Percentiles rank a stretch among this genome's conserved stretches.
These are phyloP conservation scores for Notoglanidium macrostoma DNA, from an alignment of 2,797 vertebrate species.

Conservation along the genomic window DNA sequence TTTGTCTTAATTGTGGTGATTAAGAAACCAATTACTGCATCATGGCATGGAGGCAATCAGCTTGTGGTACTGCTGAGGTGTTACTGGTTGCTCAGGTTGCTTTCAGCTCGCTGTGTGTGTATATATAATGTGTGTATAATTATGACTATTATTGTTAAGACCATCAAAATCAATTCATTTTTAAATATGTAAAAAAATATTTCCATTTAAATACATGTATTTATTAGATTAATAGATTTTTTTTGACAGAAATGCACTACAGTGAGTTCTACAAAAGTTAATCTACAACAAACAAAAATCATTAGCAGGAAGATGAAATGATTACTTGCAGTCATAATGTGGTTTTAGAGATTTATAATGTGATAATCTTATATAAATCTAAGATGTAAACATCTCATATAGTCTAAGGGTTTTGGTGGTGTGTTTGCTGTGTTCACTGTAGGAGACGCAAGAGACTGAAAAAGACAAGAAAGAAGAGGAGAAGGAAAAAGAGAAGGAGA, in stretches of 20 bases:
- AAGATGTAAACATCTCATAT: too few relatives aligned
- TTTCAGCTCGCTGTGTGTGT: neutral
- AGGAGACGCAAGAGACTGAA: conserved; percentile 76
- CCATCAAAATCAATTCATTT: neutral
- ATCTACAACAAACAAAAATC: neutral
- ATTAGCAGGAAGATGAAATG: neutral
- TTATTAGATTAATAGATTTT: neutral
- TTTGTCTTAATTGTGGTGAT: too few relatives aligned
- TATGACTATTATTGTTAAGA: too few relatives aligned
- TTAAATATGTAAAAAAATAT: neutral
- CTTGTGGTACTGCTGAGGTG: too few relatives aligned
- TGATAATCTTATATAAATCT: too few relatives aligned
- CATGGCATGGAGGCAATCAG: too few relatives aligned
- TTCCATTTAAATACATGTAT: neutral
- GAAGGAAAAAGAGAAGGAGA: conserved; percentile 87
- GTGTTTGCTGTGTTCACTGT: conserved; percentile 32
- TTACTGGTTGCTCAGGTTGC: too few relatives aligned
- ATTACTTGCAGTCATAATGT: neutral
- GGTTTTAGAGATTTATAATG: neutral
- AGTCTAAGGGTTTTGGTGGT: neutral
- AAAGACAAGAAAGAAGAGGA: conserved; percentile 68
- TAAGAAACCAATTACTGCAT: too few relatives aligned
- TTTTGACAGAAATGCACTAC: neutral
- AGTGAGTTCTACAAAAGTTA: neutral
- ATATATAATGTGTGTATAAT: neutral